Evolutionary conservation across 1,140 invertebrate genomes (phyloP).

Genomic region (Caerostris extrusa): DNA sequence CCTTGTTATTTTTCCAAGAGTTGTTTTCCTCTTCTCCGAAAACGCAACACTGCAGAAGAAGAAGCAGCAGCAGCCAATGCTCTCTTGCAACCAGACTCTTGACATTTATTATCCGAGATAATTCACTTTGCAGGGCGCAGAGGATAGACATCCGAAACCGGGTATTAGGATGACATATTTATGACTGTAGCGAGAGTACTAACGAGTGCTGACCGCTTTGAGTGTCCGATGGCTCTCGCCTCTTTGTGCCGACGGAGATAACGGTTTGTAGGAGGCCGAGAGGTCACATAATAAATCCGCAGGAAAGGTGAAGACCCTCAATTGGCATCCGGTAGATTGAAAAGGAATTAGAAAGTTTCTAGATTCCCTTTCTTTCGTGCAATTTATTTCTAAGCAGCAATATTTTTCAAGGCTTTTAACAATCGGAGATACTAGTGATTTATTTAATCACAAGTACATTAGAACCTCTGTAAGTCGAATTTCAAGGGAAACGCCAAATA

Average conservation of each 20-base stretch:
- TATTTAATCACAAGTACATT: no score
- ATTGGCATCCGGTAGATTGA: neutral
- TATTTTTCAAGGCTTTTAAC: no score
- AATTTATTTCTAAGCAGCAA: no score
- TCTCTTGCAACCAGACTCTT: constrained; percentile 41
- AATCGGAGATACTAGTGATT: no score
- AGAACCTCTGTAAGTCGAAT: no score
- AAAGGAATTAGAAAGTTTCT: neutral
- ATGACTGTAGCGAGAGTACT: constrained; percentile 64
- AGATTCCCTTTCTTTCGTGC: neutral
- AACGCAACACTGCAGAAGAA: neutral
- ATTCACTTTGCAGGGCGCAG: constrained; percentile 44
- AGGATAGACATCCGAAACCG: constrained; percentile 48
- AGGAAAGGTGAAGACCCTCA: constrained; percentile 40
- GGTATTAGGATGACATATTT: constrained; percentile 68
- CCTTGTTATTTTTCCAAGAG: neutral
- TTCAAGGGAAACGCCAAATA: no score
- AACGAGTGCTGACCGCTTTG: constrained; percentile 75
- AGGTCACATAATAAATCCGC: constrained; percentile 23
- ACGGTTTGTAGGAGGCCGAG: neutral
- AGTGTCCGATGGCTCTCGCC: constrained; percentile 61
- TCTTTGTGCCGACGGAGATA: constrained; percentile 53
- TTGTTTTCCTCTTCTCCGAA: neutral
- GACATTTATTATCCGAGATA: constrained; percentile 67
- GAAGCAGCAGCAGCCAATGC: constrained; percentile 4